phyloP scores from a whole-genome alignment of 1,140 invertebrate genomes.

The Drepana arcuata region DNA sequence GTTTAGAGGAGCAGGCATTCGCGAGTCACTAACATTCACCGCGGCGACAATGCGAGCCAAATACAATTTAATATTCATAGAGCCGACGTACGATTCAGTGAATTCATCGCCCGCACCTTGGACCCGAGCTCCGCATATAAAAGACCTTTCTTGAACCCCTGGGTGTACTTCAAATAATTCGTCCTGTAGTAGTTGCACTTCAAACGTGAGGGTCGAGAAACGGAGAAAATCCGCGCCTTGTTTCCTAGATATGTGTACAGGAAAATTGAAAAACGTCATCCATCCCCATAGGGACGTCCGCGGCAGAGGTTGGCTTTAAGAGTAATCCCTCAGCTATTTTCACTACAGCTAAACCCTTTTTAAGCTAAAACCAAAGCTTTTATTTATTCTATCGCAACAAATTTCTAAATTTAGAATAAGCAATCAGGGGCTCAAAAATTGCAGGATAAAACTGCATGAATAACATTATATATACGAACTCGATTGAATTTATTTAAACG shows the following conservation, averaged over 20 bases:
- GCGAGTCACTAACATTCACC: slow-evolving; percentile 48
- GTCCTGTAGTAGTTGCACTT: slow-evolving; percentile 56
- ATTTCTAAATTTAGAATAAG: too few species aligned
- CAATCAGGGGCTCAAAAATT: too few species aligned
- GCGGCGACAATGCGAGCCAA: slow-evolving; percentile 58
- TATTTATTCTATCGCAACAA: too few species aligned
- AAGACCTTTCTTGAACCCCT: slow-evolving; percentile 61
- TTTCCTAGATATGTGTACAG: slow-evolving; percentile 47
- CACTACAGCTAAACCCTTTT: too few species aligned
- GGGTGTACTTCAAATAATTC: slow-evolving; percentile 64
- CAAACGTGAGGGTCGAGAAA: slow-evolving; percentile 46
- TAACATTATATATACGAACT: too few species aligned
- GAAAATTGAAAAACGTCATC: slow-evolving; percentile 59
- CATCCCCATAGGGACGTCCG: slow-evolving; percentile 27
- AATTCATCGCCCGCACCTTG: slow-evolving; percentile 66
- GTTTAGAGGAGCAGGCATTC: too few species aligned
- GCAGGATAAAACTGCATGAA: too few species aligned
- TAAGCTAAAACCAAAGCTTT: too few species aligned
- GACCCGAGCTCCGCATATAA: slow-evolving; percentile 62
- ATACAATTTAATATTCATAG: slow-evolving; percentile 71
- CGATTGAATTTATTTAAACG: too few species aligned
- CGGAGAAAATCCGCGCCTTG: slow-evolving; percentile 46
- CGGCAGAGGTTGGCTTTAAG: slow-evolving; percentile 24
- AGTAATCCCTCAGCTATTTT: slow-evolving; percentile 33
- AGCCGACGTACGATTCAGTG: slow-evolving; percentile 66